These are phyloP conservation scores for Actinostola sp. DNA, from an alignment of 92 coral and sea anemone species.

Conservation along the genomic window DNA sequence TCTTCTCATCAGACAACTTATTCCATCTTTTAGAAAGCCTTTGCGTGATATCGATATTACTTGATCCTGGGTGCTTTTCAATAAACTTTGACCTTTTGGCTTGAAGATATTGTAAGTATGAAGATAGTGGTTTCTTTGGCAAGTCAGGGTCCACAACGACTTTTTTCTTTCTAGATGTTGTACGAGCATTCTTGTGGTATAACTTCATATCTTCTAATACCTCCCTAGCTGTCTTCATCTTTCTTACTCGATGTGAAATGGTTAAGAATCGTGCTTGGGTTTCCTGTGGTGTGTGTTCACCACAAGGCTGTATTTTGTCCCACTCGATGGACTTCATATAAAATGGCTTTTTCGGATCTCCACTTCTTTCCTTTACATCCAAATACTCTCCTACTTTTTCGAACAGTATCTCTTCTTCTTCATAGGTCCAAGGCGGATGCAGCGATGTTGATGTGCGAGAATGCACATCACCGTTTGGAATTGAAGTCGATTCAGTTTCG, in stretches of 20 bases:
- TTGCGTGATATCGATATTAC: slow-evolving; percentile 9
- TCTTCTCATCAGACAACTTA: slow-evolving; percentile 59
- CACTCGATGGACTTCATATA: slow-evolving; percentile 52
- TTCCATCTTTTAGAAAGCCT: slow-evolving; percentile 61
- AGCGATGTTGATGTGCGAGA: neutral
- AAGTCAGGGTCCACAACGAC: slow-evolving; percentile 20
- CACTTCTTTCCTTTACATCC: neutral
- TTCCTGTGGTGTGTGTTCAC: slow-evolving; percentile 22
- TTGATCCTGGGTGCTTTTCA: slow-evolving; percentile 45
- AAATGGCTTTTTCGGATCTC: slow-evolving; percentile 14
- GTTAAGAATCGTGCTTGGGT: slow-evolving; percentile 35
- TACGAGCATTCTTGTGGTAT: neutral
- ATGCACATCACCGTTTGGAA: slow-evolving; percentile 15
- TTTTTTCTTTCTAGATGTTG: slow-evolving; percentile 25
- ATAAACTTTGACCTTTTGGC: slow-evolving; percentile 29
- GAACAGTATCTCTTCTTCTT: slow-evolving; percentile 32
- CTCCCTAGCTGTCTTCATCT: slow-evolving; percentile 59
- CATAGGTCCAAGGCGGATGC: slow-evolving; percentile 33
- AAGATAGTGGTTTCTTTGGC: slow-evolving; percentile 46
- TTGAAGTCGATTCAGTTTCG: slow-evolving; percentile 1
- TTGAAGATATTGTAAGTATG: slow-evolving; percentile 37
- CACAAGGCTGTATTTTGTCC: slow-evolving; percentile 38
- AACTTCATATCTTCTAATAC: slow-evolving; percentile 43
- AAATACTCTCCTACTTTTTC: slow-evolving; percentile 44
- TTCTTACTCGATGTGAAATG: slow-evolving; percentile 50